Percentiles rank a stretch among this genome's conserved stretches.
Evolutionary conservation across 2,797 vertebrate genomes (phyloP).

Genomic region (Anniella stebbinsi): DNA sequence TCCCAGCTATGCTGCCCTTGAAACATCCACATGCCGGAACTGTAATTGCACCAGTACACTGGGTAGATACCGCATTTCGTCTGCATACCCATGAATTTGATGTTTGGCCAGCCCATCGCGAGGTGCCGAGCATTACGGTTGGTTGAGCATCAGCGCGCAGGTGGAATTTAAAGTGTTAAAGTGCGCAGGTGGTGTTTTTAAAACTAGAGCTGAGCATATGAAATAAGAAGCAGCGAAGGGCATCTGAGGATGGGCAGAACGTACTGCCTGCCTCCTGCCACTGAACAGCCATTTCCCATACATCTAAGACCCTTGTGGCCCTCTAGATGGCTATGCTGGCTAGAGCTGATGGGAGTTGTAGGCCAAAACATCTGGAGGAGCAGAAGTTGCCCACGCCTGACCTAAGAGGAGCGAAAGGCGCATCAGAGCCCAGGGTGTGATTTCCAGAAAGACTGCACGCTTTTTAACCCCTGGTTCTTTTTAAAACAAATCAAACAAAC

Average conservation of each 20-base stretch:
- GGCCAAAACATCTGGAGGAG: not conserved
- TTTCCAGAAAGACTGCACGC: not conserved
- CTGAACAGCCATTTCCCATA: not conserved
- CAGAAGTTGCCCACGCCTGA: no score
- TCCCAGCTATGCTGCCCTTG: not conserved
- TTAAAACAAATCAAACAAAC: not conserved
- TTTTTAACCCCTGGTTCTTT: not conserved
- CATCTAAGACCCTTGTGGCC: not conserved
- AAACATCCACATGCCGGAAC: not conserved
- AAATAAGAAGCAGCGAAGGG: not conserved
- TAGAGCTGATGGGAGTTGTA: no score
- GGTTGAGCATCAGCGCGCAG: not conserved
- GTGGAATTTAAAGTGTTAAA: not conserved
- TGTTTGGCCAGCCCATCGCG: not conserved
- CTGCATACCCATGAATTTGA: not conserved
- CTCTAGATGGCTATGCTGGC: no score
- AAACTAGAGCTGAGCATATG: not conserved
- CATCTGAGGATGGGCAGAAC: not conserved
- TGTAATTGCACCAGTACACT: no score
- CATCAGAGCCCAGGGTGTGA: no score
- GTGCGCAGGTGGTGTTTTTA: not conserved
- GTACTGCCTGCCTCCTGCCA: not conserved
- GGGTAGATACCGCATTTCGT: not conserved
- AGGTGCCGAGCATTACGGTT: no score
- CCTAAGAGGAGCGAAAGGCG: no score